Evolutionary conservation across 1,140 invertebrate genomes (phyloP).

Genomic region (Orchesella cincta): DNA sequence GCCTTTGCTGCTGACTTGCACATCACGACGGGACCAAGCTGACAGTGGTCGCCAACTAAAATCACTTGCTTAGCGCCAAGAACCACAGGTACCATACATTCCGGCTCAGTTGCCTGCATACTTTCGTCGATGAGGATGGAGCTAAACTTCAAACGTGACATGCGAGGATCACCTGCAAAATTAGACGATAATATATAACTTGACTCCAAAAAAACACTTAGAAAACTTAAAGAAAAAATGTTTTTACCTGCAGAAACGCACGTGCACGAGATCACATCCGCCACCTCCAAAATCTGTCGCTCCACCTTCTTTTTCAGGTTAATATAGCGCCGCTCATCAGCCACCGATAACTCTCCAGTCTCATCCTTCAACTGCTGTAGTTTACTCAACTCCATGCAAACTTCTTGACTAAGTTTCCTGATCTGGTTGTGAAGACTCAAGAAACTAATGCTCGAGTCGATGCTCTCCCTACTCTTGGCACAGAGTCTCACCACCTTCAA

Average conservation of each 20-base stretch:
- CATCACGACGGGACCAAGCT: constrained; percentile 98
- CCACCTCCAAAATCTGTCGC: constrained; percentile 87
- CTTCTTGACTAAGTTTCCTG: constrained; percentile 78
- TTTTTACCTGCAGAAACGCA: constrained; percentile 98
- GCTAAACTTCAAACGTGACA: constrained; percentile 90
- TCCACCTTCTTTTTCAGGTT: constrained; percentile 89
- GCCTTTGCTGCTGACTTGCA: constrained; percentile 98
- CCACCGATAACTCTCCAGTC: constrained; percentile 88
- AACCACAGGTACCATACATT: constrained; percentile 98
- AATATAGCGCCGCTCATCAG: constrained; percentile 93
- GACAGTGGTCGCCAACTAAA: constrained; percentile 97
- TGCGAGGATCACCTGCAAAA: constrained; percentile 81
- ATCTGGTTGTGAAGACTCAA: constrained; percentile 97
- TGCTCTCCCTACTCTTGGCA: constrained; percentile 96
- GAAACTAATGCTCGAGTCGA: constrained; percentile 97
- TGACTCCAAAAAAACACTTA: too few species aligned
- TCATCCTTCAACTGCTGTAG: constrained; percentile 96
- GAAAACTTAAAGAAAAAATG: too few species aligned
- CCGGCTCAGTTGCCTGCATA: constrained; percentile 92
- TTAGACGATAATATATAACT: too few species aligned
- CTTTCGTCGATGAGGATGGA: constrained; percentile 98
- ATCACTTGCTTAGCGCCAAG: constrained; percentile 93
- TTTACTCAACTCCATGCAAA: constrained; percentile 85
- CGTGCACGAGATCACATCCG: constrained; percentile 98
- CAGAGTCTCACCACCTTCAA: constrained; percentile 95